Percentiles rank a stretch among this genome's conserved stretches.
Conservation (phyloP, 2,113 vertebrate species). For the Melanocharis versteri region DNA sequence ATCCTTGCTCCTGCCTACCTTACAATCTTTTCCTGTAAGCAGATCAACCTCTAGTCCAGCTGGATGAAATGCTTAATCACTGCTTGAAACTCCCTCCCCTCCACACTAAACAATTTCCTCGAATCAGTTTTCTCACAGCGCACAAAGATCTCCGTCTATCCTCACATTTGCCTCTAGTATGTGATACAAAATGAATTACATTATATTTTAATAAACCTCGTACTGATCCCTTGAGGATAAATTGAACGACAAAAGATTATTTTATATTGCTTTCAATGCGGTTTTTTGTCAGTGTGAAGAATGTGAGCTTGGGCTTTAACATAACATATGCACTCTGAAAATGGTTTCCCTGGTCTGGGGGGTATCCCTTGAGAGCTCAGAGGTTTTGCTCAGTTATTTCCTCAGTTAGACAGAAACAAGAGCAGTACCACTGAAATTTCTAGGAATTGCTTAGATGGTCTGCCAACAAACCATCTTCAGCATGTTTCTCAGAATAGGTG, state of each 20-base stretch:
- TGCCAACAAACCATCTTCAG: not conserved
- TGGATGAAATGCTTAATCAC: conserved; percentile 2
- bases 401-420: not conserved
- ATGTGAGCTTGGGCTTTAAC: not conserved
- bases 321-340: not conserved
- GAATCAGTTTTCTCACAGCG: not conserved
- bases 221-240: conserved; percentile 6
- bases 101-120: not conserved
- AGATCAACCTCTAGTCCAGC: not conserved
- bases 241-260: not conserved
- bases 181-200: conserved; percentile 21
- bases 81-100: not conserved
- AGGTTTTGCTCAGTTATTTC: not conserved
- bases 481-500: not conserved
- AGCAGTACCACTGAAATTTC: not conserved
- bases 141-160: not conserved
- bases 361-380: not conserved
- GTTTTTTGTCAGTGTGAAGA: not conserved
- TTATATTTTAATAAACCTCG: conserved; percentile 43
- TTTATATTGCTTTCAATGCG: conserved; percentile 9
- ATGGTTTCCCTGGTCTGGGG: not conserved
- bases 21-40: not conserved
- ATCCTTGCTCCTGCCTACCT: not conserved
- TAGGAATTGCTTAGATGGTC: not conserved
- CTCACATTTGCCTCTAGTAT: not conserved